Percentiles rank a stretch among this genome's conserved stretches.
Evolutionary conservation across 2,888 invertebrate genomes (phyloP).

Genomic region (Malacosoma neustria): DNA sequence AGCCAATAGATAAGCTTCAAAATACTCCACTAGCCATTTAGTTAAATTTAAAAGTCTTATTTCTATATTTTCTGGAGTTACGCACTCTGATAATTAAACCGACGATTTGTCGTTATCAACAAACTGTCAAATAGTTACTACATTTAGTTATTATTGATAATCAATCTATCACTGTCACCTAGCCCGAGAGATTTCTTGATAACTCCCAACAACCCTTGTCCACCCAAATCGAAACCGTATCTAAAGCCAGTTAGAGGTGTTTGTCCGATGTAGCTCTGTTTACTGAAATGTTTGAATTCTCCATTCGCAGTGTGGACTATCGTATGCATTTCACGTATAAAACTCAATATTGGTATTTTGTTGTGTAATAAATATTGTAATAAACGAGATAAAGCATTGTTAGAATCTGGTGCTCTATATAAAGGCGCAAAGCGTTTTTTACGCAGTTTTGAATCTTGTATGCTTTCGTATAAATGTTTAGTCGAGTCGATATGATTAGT

Average conservation of each 20-base stretch:
- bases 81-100: too few species aligned
- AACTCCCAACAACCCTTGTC: slow-evolving; percentile 28
- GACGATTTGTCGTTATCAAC: too few species aligned
- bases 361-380: background rate
- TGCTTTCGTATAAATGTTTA: background rate
- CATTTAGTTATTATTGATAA: slow-evolving; percentile 21
- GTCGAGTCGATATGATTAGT: background rate
- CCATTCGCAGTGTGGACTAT: slow-evolving; percentile 42
- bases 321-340: slow-evolving; percentile 48
- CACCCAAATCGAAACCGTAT: slow-evolving; percentile 40
- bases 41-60: too few species aligned
- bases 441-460: background rate
- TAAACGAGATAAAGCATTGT: background rate
- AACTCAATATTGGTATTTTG: slow-evolving; percentile 37
- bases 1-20: too few species aligned
- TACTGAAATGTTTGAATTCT: slow-evolving; percentile 36
- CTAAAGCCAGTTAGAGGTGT: slow-evolving; percentile 25
- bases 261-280: slow-evolving; percentile 41
- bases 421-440: background rate
- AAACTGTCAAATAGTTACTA: too few species aligned
- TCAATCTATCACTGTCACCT: slow-evolving; percentile 32
- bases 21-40: too few species aligned
- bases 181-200: slow-evolving; percentile 41
- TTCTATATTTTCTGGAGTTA: too few species aligned
- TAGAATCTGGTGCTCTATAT: background rate